Percentiles rank a stretch among this genome's conserved stretches.
Conservation (phyloP, 2,797 vertebrate species). For the Pseudopleuronectes americanus region DNA sequence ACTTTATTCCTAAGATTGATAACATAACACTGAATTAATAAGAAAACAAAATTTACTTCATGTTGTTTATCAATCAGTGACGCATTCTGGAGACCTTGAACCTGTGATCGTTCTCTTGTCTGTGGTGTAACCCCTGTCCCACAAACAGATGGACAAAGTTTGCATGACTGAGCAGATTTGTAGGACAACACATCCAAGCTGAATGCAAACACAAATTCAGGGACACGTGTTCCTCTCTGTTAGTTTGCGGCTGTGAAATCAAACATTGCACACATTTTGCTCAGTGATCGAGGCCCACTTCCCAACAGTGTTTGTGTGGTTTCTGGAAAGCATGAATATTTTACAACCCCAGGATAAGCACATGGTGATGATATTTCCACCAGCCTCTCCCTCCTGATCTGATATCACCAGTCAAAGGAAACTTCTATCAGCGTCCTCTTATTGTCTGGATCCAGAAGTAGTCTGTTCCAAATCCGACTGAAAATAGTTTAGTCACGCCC, state of each 20-base stretch:
- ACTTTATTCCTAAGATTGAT: no score
- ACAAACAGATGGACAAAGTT: slow-evolving; percentile 67
- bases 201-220: slow-evolving; percentile 45
- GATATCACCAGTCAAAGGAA: no score
- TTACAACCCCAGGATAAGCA: background rate
- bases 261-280: slow-evolving; percentile 54
- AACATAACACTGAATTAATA: background rate
- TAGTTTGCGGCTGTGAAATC: slow-evolving; percentile 27
- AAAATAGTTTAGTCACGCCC: background rate
- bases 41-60: background rate
- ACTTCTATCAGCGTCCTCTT: no score
- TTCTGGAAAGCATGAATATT: slow-evolving; percentile 3
- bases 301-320: slow-evolving; percentile 24
- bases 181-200: background rate
- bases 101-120: background rate
- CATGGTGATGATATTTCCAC: background rate
- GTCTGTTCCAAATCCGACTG: background rate
- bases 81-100: slow-evolving; percentile 41
- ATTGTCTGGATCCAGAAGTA: no score
- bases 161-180: slow-evolving; percentile 43
- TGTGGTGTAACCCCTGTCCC: slow-evolving; percentile 17
- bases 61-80: background rate
- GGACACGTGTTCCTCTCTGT: slow-evolving; percentile 25
- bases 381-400: background rate
- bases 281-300: slow-evolving; percentile 20